Conservation (phyloP, 2,113 vertebrate genomes). For the Procapra przewalskii region DNA sequence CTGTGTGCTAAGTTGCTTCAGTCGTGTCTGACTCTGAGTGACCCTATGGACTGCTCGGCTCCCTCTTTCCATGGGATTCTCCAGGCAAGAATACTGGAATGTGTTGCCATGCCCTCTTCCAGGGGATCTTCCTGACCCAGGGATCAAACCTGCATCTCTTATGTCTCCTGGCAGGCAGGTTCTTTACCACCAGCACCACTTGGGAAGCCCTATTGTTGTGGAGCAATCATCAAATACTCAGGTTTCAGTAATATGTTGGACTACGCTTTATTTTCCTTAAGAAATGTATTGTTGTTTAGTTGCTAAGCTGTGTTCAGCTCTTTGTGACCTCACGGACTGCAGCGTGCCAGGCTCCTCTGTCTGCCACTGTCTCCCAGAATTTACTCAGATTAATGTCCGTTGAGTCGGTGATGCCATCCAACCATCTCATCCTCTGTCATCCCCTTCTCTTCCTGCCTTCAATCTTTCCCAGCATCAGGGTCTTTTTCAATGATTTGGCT, state of each 20-base stretch:
- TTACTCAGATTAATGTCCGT: not conserved
- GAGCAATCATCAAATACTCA: slow-evolving; percentile 64
- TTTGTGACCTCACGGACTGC: not conserved
- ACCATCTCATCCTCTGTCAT: not conserved
- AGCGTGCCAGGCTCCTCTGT: not conserved
- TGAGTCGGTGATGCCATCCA: not conserved
- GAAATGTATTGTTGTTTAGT: slow-evolving; percentile 6
- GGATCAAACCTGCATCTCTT: not conserved
- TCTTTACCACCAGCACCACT: not conserved
- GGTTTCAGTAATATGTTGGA: slow-evolving; percentile 53
- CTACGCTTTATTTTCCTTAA: slow-evolving; percentile 74
- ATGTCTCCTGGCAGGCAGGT: not conserved
- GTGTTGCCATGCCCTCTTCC: not conserved
- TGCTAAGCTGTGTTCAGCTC: not conserved
- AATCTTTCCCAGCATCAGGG: not conserved
- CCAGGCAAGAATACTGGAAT: not conserved
- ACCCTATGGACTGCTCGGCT: not conserved
- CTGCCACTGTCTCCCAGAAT: not conserved
- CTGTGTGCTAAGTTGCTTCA: not conserved
- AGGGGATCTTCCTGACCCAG: not conserved
- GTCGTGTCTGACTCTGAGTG: fast-evolving
- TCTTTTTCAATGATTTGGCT: not conserved
- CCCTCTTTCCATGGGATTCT: not conserved
- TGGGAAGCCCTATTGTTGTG: slow-evolving; percentile 27
- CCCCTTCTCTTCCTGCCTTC: not conserved